Conservation (phyloP, 2,113 vertebrate species). For the Prionailurus viverrinus region DNA sequence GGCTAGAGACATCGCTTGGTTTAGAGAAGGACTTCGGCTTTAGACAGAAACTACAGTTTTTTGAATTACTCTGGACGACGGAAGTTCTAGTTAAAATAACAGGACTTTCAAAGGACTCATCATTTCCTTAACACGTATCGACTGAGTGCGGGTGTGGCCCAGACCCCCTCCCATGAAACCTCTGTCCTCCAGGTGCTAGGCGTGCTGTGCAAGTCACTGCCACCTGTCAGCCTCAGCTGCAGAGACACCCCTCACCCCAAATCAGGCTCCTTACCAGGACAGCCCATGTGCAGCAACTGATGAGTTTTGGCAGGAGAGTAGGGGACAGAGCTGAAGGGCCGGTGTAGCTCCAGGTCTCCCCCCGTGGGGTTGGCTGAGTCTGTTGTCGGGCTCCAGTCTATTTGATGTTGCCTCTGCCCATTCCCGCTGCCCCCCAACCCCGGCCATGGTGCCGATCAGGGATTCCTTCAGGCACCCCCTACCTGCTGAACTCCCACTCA, state of each 20-base stretch:
- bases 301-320: background rate
- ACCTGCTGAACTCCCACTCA: background rate
- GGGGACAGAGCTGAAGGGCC: background rate
- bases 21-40: background rate
- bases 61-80: background rate
- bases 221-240: background rate
- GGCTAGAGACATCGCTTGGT: background rate
- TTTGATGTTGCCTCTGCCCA: background rate
- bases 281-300: background rate
- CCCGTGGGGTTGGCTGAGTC: background rate
- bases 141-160: background rate
- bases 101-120: background rate
- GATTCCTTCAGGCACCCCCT: background rate
- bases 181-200: background rate
- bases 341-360: background rate
- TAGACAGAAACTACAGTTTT: background rate
- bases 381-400: background rate
- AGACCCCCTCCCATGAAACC: background rate
- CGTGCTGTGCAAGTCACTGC: rapidly evolving
- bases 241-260: rapidly evolving
- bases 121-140: background rate
- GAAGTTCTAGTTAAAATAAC: background rate
- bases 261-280: background rate
- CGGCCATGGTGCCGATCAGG: background rate
- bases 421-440: background rate